These are phyloP conservation scores for Prosopocoilus inquinatus DNA, from an alignment of 2,888 invertebrate genomes.

Conservation along the genomic window DNA sequence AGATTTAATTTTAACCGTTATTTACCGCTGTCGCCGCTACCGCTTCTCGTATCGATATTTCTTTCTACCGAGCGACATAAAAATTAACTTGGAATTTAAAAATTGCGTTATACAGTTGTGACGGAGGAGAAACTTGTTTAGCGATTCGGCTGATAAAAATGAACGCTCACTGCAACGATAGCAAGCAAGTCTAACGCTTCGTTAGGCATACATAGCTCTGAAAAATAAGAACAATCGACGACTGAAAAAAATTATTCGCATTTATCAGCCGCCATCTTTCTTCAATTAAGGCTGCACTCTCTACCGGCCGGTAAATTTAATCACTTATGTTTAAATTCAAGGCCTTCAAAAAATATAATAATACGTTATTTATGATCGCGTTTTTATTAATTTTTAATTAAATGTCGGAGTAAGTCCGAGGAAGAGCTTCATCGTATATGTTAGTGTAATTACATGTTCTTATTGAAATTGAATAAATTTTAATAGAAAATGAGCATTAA, in stretches of 20 bases:
- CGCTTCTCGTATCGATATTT: slow-evolving; percentile 2
- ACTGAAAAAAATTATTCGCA: background rate
- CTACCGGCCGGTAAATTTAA: too few relatives aligned
- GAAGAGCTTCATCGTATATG: too few relatives aligned
- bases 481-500: slow-evolving; percentile 28
- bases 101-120: slow-evolving; percentile 15
- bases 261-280: too few relatives aligned
- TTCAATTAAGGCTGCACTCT: too few relatives aligned
- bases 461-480: slow-evolving; percentile 19
- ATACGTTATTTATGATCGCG: too few relatives aligned
- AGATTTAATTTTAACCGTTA: slow-evolving; percentile 11
- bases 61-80: slow-evolving; percentile 4
- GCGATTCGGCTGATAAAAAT: slow-evolving; percentile 6
- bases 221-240: background rate
- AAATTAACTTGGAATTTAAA: slow-evolving; percentile 14
- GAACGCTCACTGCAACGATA: background rate
- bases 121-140: slow-evolving; percentile 9
- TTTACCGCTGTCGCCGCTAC: slow-evolving; percentile 1
- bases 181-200: slow-evolving; percentile 2
- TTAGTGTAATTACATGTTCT: background rate
- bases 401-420: too few relatives aligned
- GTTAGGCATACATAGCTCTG: background rate
- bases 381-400: too few relatives aligned
- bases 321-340: too few relatives aligned
- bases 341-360: too few relatives aligned